Evolutionary conservation across 2,888 invertebrate genomes (phyloP), one percentile per base, ranked within the genome.

Genomic region (Plebejus argus): DNA sequence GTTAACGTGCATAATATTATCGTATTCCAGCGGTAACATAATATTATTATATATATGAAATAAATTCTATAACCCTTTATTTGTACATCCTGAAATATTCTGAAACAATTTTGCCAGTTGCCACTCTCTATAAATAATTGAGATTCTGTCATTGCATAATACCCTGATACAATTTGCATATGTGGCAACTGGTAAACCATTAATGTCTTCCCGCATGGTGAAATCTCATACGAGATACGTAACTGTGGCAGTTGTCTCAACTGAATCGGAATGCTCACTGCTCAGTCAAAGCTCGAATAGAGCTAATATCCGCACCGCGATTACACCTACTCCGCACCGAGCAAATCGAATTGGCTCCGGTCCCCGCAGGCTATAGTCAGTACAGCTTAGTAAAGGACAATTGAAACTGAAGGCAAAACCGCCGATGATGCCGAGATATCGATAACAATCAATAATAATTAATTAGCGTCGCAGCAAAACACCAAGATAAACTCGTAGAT

Each of bases 371-470:
- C 23, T 4, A 3, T 23, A 61, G n/a, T n/a, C n/a, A n/a, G 23
- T 23, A 74, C 70, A 35, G 45, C 74, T 28, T 15, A 15, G 15
- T 66, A 15, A 15, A 66, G 66, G 23, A 74, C 49, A 18, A 74
- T 49, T 74, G 49, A 49, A 45, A 45, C 28, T 18, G 45, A 74
- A 39, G 45, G 39, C 45, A 28, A 15, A 23, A 23, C 28, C 74
- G 39, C 28, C n/a, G 39, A 71, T 71, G 6, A 28, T 12, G 28
- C 66, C 15, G 66, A 28, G 28, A 66, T 33, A 33, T 66, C 28
- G 53, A 53, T 74, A 74, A 45, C 45, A 53, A 49, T 72, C 49
- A 72, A 74, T 49, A 72, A 74, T 49, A 23, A 49, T 74, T 49
- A 74, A 74, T 71, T 39, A 71, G 71, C 39, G 5, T 53, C 28